Base-by-base conservation (phyloP, 2,113 vertebrate species). In the Megaceryle maxima region DNA sequence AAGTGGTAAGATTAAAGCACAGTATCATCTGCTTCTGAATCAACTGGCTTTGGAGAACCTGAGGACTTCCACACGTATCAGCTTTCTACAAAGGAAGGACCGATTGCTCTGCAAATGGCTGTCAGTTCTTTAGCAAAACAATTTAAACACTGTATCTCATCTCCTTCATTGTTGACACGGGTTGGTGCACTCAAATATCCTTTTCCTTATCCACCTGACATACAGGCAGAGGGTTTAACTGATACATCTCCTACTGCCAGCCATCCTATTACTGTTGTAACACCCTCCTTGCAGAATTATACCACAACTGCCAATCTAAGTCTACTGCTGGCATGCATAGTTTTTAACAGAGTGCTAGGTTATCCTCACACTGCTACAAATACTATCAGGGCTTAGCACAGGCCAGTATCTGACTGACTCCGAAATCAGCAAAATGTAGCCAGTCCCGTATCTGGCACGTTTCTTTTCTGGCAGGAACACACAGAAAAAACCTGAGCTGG, bases 401-500 rank as follows among this genome's bases (percentile, higher is more conserved):
- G 66, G 10, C 13, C 48, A 68, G 18, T 25, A 16, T 77, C 84
- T 55, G 60, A 88, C 26, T 48, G 37, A 74, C 64, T 83, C 50
- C 10, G 46, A 85, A 91, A 74, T 74, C 75, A 70, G 68, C 26
- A 72, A 93, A 95, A 77, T 6, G 29, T 24, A 67, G 35, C 59
- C 4, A 25, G 48, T 72, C 41, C 43, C n/a, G 0, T 25, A 35
- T 16, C n/a, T 75, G 24, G 63, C 12, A 44, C 2, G 8, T 25
- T 73, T 60, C 10, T 73, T 46, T 94, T 87, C 70, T 56, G 55
- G 28, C 20, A 80, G 33, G 14, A n/a, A 33, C 7, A 35, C 12
- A 51, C 18, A 85, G 43, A 39, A 94, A 37, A 93, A 75, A 21
- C 51, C 14, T 37, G 29, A 80, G 31, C 12, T 51, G 35, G 43